Percentiles rank a stretch among this genome's conserved stretches.
phyloP scores from a whole-genome alignment of 2,888 invertebrate genomes.

The Aricia artaxerxes region DNA sequence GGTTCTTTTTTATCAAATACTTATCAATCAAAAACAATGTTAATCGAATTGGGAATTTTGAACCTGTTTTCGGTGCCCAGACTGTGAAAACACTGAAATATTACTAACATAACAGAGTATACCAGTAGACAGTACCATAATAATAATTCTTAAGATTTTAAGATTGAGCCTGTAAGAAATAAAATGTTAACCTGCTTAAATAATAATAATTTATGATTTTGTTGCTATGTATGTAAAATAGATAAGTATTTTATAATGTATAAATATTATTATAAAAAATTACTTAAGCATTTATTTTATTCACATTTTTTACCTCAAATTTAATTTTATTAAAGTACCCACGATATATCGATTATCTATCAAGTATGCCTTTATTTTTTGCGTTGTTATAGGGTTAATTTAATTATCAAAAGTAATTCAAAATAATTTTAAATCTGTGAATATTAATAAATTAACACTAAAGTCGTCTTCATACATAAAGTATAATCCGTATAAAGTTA shows the following conservation, averaged over 20 bases:
- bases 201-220: not conserved
- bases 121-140: not conserved
- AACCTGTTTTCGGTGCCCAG: not conserved
- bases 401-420: too few species aligned
- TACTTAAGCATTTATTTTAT: not conserved
- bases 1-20: not conserved
- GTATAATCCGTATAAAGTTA: not conserved
- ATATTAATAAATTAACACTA: not conserved
- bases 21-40: not conserved
- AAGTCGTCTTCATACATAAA: not conserved
- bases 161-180: not conserved
- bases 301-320: not conserved
- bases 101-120: not conserved
- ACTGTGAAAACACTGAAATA: not conserved
- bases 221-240: not conserved
- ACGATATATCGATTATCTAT: too few species aligned
- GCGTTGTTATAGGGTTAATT: too few species aligned
- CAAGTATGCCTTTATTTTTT: too few species aligned
- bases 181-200: not conserved
- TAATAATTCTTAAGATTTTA: not conserved
- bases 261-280: not conserved
- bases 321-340: not conserved
- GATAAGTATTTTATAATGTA: not conserved
- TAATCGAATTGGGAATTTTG: not conserved
- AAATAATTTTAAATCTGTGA: too few species aligned